Conservation (phyloP, 2,888 invertebrate genomes). For the Apamea monoglypha region DNA sequence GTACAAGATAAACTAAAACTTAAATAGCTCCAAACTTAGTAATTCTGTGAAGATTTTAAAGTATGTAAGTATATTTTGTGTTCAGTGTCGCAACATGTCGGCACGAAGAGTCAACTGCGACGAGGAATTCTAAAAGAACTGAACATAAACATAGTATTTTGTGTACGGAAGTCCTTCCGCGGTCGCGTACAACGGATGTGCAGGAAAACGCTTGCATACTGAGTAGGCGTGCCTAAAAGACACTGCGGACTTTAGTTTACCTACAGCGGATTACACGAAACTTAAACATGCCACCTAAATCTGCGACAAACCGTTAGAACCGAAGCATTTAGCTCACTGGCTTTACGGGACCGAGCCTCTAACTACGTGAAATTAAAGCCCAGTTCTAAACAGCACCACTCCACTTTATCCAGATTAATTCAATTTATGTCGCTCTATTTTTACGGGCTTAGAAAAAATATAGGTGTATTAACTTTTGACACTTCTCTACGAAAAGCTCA, state of each 20-base stretch:
- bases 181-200: constrained; percentile 89
- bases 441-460: constrained; percentile 57
- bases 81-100: constrained; percentile 83
- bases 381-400: constrained; percentile 66
- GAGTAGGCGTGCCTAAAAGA: constrained; percentile 90
- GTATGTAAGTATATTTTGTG: constrained; percentile 83
- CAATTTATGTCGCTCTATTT: constrained; percentile 65
- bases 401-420: constrained; percentile 69
- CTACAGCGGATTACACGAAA: constrained; percentile 88
- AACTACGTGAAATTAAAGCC: constrained; percentile 73
- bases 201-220: constrained; percentile 90
- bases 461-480: constrained; percentile 68
- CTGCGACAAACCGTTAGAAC: constrained; percentile 83
- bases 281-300: constrained; percentile 88
- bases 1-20: constrained; percentile 40
- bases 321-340: constrained; percentile 78
- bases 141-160: constrained; percentile 88
- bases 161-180: constrained; percentile 89
- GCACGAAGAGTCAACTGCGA: constrained; percentile 87
- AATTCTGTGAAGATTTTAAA: constrained; percentile 75
- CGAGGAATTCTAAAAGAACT: constrained; percentile 88
- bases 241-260: constrained; percentile 89
- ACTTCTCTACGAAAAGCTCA: constrained; percentile 52
- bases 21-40: constrained; percentile 47
- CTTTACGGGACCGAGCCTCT: constrained; percentile 75